phyloP scores from a whole-genome alignment of 2,888 invertebrate species.

The Dicyrtomina minuta region DNA sequence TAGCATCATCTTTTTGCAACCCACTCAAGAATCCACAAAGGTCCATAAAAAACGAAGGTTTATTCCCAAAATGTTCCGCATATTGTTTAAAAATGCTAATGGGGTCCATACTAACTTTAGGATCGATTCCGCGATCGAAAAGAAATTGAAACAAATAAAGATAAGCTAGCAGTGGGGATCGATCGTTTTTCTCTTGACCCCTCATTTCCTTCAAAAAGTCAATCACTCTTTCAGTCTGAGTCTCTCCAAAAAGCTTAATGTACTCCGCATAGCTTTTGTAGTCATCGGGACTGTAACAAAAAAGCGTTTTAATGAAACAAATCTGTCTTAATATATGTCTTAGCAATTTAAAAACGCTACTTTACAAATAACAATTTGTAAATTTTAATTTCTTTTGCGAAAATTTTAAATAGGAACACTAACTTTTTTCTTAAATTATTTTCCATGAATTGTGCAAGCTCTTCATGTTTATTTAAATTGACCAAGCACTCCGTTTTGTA shows the following conservation, averaged over 20 bases:
- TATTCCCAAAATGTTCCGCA: slow-evolving; percentile 21
- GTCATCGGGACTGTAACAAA: slow-evolving; percentile 25
- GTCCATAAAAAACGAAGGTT: slow-evolving; percentile 35
- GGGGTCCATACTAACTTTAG: slow-evolving; percentile 26
- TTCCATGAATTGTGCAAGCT: slow-evolving; percentile 34
- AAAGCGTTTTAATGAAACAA: too few species aligned
- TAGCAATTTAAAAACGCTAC: too few species aligned
- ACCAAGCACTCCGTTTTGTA: slow-evolving; percentile 35
- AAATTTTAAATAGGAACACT: not conserved
- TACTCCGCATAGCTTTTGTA: slow-evolving; percentile 38
- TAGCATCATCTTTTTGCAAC: slow-evolving; percentile 19
- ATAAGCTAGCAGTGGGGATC: slow-evolving; percentile 31
- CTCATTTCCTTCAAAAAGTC: slow-evolving; percentile 30
- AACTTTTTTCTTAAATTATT: slow-evolving; percentile 34
- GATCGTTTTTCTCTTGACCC: slow-evolving; percentile 25
- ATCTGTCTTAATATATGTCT: not conserved
- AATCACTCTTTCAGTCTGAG: slow-evolving; percentile 28
- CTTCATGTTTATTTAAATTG: slow-evolving; percentile 31
- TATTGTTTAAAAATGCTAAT: slow-evolving; percentile 28
- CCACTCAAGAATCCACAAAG: slow-evolving; percentile 26
- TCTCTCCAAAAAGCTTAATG: slow-evolving; percentile 33
- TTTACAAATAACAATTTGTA: too few species aligned
- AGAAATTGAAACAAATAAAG: slow-evolving; percentile 30
- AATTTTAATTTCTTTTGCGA: not conserved
- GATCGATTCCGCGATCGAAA: slow-evolving; percentile 26